Evolutionary conservation across 2,888 invertebrate genomes (phyloP).

Genomic region (Poecilus cupreus): DNA sequence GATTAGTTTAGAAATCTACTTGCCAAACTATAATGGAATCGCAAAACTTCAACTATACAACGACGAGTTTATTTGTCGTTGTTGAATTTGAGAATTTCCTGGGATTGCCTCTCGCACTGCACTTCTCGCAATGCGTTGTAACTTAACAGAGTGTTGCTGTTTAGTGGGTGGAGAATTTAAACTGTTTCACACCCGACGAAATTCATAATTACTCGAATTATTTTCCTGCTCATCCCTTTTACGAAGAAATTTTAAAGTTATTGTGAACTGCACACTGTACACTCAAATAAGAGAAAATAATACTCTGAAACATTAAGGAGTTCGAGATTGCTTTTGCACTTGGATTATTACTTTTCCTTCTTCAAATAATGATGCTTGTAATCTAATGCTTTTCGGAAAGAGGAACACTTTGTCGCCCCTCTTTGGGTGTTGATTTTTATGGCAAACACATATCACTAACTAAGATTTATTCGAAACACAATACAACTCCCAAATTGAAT

Average conservation of each 20-base stretch:
- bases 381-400: too few relatives aligned
- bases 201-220: conserved; percentile 31
- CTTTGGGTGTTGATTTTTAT: too few relatives aligned
- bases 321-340: too few relatives aligned
- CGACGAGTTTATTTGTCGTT: conserved; percentile 42
- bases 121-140: neutral
- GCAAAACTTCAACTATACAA: conserved; percentile 34
- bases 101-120: neutral
- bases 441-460: too few relatives aligned
- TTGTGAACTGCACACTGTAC: neutral
- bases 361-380: too few relatives aligned
- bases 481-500: too few relatives aligned
- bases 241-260: neutral
- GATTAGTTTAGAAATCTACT: conserved; percentile 55
- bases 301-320: too few relatives aligned
- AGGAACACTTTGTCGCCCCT: too few relatives aligned
- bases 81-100: neutral
- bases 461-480: too few relatives aligned
- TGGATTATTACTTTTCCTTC: too few relatives aligned
- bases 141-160: neutral
- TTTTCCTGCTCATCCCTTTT: neutral
- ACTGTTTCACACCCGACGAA: conserved; percentile 26
- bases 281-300: neutral
- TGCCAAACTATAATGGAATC: conserved; percentile 52
- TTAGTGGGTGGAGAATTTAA: conserved; percentile 4